phyloP scores from a whole-genome alignment of 2,888 invertebrate genomes.

The Cosmorhoe ocellata region DNA sequence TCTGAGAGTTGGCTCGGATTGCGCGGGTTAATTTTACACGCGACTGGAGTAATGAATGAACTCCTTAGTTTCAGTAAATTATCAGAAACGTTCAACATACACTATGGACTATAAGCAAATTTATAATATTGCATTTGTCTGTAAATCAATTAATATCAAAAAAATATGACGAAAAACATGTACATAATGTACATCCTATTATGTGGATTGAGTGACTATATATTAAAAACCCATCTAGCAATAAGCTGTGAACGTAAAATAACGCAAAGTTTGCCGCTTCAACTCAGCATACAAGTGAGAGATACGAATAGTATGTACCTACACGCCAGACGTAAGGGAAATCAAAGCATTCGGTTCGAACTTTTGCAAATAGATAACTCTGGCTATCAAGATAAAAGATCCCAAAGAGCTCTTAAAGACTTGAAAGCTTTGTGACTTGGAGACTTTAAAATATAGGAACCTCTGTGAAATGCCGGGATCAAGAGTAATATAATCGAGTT shows the following conservation, averaged over 20 bases:
- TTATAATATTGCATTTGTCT: too few relatives aligned
- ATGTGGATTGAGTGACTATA: too few relatives aligned
- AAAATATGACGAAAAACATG: too few relatives aligned
- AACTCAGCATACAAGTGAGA: conserved; percentile 2
- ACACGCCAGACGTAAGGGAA: conserved; percentile 27
- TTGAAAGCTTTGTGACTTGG: conserved; percentile 34
- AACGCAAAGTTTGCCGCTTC: background rate
- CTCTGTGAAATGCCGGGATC: conserved; percentile 25
- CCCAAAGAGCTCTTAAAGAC: conserved; percentile 34
- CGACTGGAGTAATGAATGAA: conserved; percentile 52
- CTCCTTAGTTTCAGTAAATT: conserved; percentile 49
- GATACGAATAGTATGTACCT: too few relatives aligned
- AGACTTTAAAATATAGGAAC: conserved; percentile 30
- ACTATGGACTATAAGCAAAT: too few relatives aligned
- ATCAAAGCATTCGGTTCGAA: conserved; percentile 29
- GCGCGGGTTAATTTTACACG: conserved; percentile 51
- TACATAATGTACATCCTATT: too few relatives aligned
- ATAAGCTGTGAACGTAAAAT: background rate
- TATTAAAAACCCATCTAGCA: too few relatives aligned
- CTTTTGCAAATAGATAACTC: conserved; percentile 34
- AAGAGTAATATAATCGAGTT: conserved; percentile 29
- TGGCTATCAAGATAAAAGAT: conserved; percentile 35
- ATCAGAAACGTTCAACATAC: conserved; percentile 21
- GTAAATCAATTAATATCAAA: too few relatives aligned
- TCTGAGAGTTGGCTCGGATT: conserved; percentile 56